Percentiles rank a stretch among this genome's conserved stretches.
phyloP scores from a whole-genome alignment of 2,888 invertebrate genomes.

The Hecatera dysodea region DNA sequence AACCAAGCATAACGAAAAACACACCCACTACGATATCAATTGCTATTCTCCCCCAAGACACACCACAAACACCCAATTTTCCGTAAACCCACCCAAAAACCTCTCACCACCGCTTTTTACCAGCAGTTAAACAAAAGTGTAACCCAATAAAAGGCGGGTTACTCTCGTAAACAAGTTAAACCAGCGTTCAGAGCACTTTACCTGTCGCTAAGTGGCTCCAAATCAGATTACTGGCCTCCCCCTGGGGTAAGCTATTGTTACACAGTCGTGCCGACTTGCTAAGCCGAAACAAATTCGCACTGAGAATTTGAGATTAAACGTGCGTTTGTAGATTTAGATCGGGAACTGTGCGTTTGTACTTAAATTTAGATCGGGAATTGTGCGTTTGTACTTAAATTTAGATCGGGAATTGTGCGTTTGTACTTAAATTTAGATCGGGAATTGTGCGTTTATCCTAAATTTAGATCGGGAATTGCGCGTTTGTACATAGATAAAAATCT shows the following conservation, averaged over 20 bases:
- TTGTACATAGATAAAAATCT: too few relatives aligned
- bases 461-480: too few relatives aligned
- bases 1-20: not conserved
- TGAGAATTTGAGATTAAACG: conserved; percentile 27
- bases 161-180: conserved; percentile 73
- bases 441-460: too few relatives aligned
- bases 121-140: conserved; percentile 44
- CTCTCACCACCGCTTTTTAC: conserved; percentile 28
- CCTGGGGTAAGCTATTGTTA: conserved; percentile 52
- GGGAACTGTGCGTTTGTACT: too few relatives aligned
- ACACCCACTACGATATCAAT: not conserved
- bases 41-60: not conserved
- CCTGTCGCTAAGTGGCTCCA: conserved; percentile 83
- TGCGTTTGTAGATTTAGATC: conserved; percentile 1
- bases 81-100: conserved; percentile 10
- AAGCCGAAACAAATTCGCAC: conserved; percentile 64
- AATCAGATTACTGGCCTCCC: conserved; percentile 81
- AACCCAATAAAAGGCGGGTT: conserved; percentile 61
- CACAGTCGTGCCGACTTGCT: conserved; percentile 60
- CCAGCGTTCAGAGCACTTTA: conserved; percentile 82
- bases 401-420: too few relatives aligned
- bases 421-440: too few relatives aligned
- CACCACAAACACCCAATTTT: not conserved
- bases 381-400: too few relatives aligned
- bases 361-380: too few relatives aligned